Conservation (phyloP, 2,797 vertebrate genomes). For the Lindbergichthys nudifrons region DNA sequence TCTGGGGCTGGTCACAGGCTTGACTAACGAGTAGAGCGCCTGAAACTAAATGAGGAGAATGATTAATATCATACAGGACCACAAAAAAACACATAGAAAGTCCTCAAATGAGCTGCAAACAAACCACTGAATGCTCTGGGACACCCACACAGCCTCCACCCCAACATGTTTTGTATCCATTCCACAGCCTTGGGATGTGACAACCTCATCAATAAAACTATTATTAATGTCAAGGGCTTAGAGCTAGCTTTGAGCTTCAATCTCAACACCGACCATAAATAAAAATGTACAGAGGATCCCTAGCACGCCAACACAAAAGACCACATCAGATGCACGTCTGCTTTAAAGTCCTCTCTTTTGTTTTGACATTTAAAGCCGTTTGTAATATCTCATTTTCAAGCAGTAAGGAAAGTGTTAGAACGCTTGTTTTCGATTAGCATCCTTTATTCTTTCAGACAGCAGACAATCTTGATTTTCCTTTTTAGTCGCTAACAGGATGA, state of each 20-base stretch:
- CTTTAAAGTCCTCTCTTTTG: conserved; percentile 44
- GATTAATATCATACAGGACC: conserved; percentile 49
- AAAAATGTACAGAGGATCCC: conserved; percentile 37
- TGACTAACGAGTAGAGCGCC: conserved; percentile 39
- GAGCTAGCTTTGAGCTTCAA: conserved; percentile 43
- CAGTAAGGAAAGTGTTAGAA: conserved; percentile 27
- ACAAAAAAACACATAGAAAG: conserved; percentile 33
- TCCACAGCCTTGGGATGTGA: conserved; percentile 59
- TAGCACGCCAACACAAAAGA: conserved; percentile 28
- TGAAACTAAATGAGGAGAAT: conserved; percentile 48
- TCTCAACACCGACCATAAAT: conserved; percentile 55
- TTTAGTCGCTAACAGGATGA: conserved; percentile 60
- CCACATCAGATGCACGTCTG: conserved; percentile 44
- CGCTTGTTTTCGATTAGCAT: conserved; percentile 51
- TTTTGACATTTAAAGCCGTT: conserved; percentile 7
- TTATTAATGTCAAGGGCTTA: conserved; percentile 63
- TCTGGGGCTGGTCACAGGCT: conserved; percentile 50
- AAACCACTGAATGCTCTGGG: conserved; percentile 38
- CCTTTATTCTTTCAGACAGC: conserved; percentile 31
- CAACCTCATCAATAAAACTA: conserved; percentile 71
- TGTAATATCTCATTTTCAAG: conserved; percentile 29
- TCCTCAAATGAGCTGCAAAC: conserved; percentile 44
- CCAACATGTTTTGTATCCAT: conserved; percentile 60
- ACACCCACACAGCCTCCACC: conserved; percentile 58
- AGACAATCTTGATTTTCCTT: conserved; percentile 44